Conservation (phyloP, 2,888 invertebrate genomes). For the Yponomeuta evonymella region DNA sequence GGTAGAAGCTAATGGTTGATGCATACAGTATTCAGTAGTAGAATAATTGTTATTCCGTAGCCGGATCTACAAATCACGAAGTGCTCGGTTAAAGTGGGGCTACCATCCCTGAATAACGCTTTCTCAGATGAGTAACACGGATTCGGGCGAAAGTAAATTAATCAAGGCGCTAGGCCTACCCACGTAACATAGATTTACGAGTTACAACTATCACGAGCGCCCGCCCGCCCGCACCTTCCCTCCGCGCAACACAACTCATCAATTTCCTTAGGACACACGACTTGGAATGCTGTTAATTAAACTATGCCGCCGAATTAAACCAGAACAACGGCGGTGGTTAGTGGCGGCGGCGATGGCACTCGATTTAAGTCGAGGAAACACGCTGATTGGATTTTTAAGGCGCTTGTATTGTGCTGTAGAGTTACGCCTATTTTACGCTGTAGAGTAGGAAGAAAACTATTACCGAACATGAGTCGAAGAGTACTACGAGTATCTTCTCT, state of each 20-base stretch:
- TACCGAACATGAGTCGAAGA: neutral
- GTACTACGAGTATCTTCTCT: too few species aligned
- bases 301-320: constrained; percentile 63
- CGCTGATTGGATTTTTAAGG: neutral
- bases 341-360: constrained; percentile 17
- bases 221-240: constrained; percentile 21
- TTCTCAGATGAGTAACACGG: constrained; percentile 50
- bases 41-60: neutral
- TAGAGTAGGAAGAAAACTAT: neutral
- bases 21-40: neutral
- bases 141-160: constrained; percentile 58
- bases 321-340: constrained; percentile 24
- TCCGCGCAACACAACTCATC: constrained; percentile 61
- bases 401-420: neutral
- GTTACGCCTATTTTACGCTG: neutral
- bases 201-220: constrained; percentile 30
- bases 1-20: too few species aligned
- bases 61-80: neutral
- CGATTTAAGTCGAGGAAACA: constrained; percentile 31
- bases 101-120: constrained; percentile 37
- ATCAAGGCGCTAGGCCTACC: constrained; percentile 49
- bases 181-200: constrained; percentile 62
- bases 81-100: neutral
- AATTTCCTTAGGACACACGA: constrained; percentile 62
- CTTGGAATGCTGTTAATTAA: constrained; percentile 68